Percentiles rank a stretch among this genome's conserved stretches.
These are phyloP conservation scores for Caradrina clavipalpis DNA, from an alignment of 2,888 invertebrate genomes.

Conservation along the genomic window DNA sequence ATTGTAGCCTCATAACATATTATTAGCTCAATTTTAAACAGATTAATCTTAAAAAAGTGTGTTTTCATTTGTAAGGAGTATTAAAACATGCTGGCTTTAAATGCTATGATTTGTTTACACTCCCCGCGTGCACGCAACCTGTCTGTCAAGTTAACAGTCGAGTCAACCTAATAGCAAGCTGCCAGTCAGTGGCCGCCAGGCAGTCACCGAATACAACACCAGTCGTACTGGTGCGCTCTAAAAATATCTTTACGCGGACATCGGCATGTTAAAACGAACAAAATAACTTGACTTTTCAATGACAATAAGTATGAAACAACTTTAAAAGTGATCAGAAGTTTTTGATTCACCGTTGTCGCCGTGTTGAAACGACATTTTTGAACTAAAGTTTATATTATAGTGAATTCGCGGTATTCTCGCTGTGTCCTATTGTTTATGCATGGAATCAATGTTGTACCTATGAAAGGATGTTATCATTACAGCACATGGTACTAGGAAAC, in stretches of 20 bases:
- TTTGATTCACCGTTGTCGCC: slow-evolving; percentile 9
- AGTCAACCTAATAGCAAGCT: slow-evolving; percentile 64
- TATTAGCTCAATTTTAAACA: neutral
- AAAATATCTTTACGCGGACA: slow-evolving; percentile 74
- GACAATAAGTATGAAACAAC: slow-evolving; percentile 68
- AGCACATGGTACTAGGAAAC: slow-evolving; percentile 76
- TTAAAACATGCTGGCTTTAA: neutral
- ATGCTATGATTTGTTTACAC: slow-evolving; percentile 44
- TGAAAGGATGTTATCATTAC: slow-evolving; percentile 84
- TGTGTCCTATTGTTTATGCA: slow-evolving; percentile 84
- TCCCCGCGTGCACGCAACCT: slow-evolving; percentile 57
- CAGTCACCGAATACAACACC: slow-evolving; percentile 74
- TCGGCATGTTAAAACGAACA: slow-evolving; percentile 70
- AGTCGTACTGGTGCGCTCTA: slow-evolving; percentile 70
- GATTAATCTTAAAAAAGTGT: neutral
- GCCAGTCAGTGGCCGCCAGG: slow-evolving; percentile 70
- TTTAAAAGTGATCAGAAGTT: slow-evolving; percentile 48
- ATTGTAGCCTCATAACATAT: neutral
- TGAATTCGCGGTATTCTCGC: slow-evolving; percentile 78
- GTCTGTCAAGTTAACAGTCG: slow-evolving; percentile 62
- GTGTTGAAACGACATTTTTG: slow-evolving; percentile 34
- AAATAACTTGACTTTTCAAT: slow-evolving; percentile 73
- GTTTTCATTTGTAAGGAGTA: neutral
- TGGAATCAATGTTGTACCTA: slow-evolving; percentile 79
- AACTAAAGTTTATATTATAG: slow-evolving; percentile 56